Evolutionary conservation across 1,140 invertebrate species (phyloP).

Genomic region (Aphidius gifuensis): DNA sequence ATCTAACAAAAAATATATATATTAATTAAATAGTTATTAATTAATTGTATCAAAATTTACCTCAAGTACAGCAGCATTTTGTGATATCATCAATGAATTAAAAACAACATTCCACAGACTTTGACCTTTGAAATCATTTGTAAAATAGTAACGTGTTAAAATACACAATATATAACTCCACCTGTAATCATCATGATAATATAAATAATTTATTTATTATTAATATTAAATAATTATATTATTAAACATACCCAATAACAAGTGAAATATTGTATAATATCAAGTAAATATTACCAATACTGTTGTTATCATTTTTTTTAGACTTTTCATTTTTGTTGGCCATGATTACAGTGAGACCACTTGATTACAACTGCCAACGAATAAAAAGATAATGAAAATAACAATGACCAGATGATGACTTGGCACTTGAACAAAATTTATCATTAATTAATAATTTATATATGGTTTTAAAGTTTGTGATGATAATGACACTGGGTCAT

Average conservation of each 20-base stretch:
- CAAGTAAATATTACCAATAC: conserved; percentile 53
- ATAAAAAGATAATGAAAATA: too few relatives aligned
- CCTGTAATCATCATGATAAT: conserved; percentile 54
- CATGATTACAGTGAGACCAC: not conserved
- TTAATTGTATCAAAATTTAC: conserved; percentile 48
- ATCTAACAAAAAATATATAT: conserved; percentile 59
- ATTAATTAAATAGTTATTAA: conserved; percentile 4
- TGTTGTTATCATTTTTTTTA: conserved; percentile 5
- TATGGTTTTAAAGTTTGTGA: too few relatives aligned
- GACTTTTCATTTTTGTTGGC: conserved; percentile 11
- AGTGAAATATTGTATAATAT: conserved; percentile 58
- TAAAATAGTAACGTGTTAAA: conserved; percentile 59
- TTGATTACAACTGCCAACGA: too few relatives aligned
- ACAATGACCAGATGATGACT: too few relatives aligned
- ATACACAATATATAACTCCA: conserved; percentile 73
- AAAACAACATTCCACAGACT: conserved; percentile 69
- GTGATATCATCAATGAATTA: conserved; percentile 75
- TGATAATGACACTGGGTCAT: too few relatives aligned
- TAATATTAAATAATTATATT: not conserved
- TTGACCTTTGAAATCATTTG: conserved; percentile 36
- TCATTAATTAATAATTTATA: too few relatives aligned
- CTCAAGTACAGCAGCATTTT: conserved; percentile 87
- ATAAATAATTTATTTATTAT: conserved; percentile 11
- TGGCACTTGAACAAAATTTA: too few relatives aligned
- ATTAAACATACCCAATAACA: conserved; percentile 52